phyloP scores from a whole-genome alignment of 2,113 vertebrate genomes.

The Isurus oxyrinchus region DNA sequence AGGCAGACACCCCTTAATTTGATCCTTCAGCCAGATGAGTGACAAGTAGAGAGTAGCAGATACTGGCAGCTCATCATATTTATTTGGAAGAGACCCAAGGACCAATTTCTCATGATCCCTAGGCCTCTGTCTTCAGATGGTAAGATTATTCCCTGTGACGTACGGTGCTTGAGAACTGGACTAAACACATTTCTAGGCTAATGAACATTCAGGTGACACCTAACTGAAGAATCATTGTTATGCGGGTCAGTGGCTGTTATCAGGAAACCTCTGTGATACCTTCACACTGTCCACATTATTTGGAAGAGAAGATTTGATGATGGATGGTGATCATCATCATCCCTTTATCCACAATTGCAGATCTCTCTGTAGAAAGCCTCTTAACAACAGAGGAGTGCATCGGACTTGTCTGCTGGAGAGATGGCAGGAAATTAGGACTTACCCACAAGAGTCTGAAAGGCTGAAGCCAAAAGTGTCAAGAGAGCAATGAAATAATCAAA shows the following conservation, averaged over 20 bases:
- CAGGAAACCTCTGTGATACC: not conserved
- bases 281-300: not conserved
- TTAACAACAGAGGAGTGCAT: not conserved
- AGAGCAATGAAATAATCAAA: not conserved
- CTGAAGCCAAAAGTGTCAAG: not conserved
- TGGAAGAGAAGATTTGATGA: not conserved
- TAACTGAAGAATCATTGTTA: not conserved
- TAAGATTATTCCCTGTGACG: not conserved
- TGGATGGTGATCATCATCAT: not conserved
- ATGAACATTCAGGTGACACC: not conserved
- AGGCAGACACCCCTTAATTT: not conserved
- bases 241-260: not conserved
- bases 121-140: not conserved
- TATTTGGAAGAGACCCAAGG: not conserved
- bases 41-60: no score
- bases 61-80: no score
- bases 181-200: not conserved
- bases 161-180: not conserved
- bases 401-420: not conserved
- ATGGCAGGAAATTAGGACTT: not conserved
- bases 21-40: not conserved
- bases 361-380: not conserved
- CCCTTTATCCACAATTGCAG: not conserved
- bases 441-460: not conserved
- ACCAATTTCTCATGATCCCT: not conserved